Percentiles rank a stretch among this genome's conserved stretches.
These are phyloP conservation scores for Eucidaris tribuloides DNA, from an alignment of 35 echinoderm and acorn worm genomes.

Conservation along the genomic window DNA sequence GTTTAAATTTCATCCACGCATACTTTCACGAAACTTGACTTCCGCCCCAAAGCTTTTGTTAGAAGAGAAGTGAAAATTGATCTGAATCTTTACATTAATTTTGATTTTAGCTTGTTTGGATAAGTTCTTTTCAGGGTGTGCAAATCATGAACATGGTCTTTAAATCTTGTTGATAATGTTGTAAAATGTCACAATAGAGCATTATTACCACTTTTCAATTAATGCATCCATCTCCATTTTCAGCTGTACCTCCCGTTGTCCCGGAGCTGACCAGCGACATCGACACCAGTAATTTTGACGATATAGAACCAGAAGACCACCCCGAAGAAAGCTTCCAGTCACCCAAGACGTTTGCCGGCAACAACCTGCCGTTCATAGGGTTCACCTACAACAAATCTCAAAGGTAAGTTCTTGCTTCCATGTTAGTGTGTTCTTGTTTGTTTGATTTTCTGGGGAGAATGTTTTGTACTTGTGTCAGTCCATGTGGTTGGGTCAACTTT, in stretches of 20 bases:
- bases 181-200: too few relatives aligned
- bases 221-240: neutral
- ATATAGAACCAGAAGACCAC: constrained; percentile 87
- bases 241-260: constrained; percentile 97
- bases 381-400: constrained; percentile 88
- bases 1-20: too few relatives aligned
- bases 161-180: too few relatives aligned
- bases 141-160: too few relatives aligned
- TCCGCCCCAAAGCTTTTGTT: too few relatives aligned
- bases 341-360: constrained; percentile 93
- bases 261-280: constrained; percentile 78
- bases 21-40: too few relatives aligned
- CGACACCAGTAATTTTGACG: constrained; percentile 99
- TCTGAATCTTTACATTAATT: too few relatives aligned
- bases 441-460: neutral
- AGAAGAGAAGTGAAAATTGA: too few relatives aligned
- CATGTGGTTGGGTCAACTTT: neutral
- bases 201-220: too few relatives aligned
- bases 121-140: too few relatives aligned
- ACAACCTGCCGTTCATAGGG: constrained; percentile 97
- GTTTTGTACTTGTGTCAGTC: neutral
- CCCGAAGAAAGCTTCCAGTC: constrained; percentile 72
- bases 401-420: neutral
- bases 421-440: neutral
- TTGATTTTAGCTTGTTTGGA: too few relatives aligned